These are phyloP conservation scores for Neotragus moschatus DNA, from an alignment of 2,113 vertebrate species.

Conservation along the genomic window DNA sequence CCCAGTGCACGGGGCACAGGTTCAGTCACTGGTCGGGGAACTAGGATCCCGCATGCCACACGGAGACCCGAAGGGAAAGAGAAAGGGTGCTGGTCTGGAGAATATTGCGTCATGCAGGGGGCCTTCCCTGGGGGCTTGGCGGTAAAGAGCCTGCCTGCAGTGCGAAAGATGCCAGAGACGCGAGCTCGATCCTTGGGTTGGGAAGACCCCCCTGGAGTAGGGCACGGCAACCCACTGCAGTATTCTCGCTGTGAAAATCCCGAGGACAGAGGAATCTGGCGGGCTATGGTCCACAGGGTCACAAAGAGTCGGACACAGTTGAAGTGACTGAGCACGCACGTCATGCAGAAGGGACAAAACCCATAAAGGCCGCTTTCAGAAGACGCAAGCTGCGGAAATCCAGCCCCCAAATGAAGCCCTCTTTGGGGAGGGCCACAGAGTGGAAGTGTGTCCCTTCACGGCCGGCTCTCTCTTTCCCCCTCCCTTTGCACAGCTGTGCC, in stretches of 20 bases:
- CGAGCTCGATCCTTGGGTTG: neutral
- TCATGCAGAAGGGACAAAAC: neutral
- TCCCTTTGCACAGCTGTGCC: neutral
- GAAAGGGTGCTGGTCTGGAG: neutral
- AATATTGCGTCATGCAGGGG: neutral
- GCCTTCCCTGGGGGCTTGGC: neutral
- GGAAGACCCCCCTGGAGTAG: neutral
- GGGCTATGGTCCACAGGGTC: neutral
- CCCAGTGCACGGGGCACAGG: neutral
- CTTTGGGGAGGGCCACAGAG: neutral
- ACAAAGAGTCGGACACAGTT: neutral
- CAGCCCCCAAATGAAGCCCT: neutral
- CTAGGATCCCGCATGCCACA: neutral
- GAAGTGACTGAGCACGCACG: neutral
- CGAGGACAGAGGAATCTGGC: neutral
- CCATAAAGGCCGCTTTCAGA: neutral
- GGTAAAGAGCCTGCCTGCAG: neutral
- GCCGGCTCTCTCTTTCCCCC: neutral
- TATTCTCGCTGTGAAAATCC: neutral
- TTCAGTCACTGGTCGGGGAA: neutral
- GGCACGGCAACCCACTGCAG: neutral
- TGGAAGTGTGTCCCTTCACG: accelerated
- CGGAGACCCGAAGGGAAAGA: neutral
- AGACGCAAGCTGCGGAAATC: neutral
- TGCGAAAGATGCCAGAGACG: neutral